Evolutionary conservation across 2,113 vertebrate genomes (phyloP).

Genomic region (Cottus gobio): DNA sequence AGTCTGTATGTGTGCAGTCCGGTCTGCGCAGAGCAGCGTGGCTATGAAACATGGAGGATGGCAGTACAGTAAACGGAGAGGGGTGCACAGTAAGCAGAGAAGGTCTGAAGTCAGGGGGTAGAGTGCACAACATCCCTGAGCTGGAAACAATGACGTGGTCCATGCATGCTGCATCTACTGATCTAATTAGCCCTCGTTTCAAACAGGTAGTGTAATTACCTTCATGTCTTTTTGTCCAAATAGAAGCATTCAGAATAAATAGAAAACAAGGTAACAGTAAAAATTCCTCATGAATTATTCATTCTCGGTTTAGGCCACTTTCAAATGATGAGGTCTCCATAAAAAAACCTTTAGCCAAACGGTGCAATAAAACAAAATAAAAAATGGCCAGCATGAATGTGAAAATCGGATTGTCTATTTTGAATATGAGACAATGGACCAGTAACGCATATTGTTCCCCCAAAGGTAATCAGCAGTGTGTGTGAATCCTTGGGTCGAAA

Average conservation of each 20-base stretch:
- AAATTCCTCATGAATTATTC: constrained; percentile 38
- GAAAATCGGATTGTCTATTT: not conserved
- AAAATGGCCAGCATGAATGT: not conserved
- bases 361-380: not conserved
- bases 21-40: not conserved
- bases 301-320: constrained; percentile 15
- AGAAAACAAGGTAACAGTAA: not conserved
- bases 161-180: not conserved
- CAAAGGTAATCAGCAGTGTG: not conserved
- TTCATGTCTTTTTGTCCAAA: not conserved
- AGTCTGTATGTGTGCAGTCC: not conserved
- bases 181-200: not conserved
- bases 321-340: constrained; percentile 25
- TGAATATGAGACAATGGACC: not conserved
- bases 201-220: not conserved
- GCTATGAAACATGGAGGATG: constrained; percentile 30
- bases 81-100: constrained; percentile 41
- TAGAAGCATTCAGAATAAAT: not conserved
- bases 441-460: not conserved
- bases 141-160: not conserved
- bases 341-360: constrained; percentile 23
- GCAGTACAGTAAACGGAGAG: constrained; percentile 33
- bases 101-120: not conserved
- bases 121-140: not conserved
- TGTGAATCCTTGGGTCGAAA: not conserved